A percentile compares a stretch with the other conserved stretches of the same genome.
These are phyloP conservation scores for Panopea generosa DNA, from an alignment of 2,888 invertebrate species.

Conservation along the genomic window DNA sequence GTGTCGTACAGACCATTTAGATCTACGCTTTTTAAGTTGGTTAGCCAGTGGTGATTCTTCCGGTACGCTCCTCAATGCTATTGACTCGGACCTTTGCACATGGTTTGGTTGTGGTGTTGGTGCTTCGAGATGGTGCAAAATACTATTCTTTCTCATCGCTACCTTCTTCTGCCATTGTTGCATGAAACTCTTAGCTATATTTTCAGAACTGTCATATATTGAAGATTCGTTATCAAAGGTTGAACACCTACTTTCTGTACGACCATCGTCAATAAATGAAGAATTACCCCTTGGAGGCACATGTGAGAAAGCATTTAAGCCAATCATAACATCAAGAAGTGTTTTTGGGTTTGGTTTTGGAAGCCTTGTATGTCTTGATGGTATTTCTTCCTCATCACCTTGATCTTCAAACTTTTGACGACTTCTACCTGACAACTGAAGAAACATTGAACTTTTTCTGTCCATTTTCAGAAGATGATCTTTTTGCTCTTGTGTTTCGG, in stretches of 20 bases:
- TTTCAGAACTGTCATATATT: slow-evolving; percentile 39
- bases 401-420: background rate
- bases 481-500: slow-evolving; percentile 41
- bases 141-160: slow-evolving; percentile 49
- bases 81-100: slow-evolving; percentile 23
- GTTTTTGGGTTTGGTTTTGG: slow-evolving; percentile 54
- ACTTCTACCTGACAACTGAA: slow-evolving; percentile 50
- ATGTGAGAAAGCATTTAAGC: slow-evolving; percentile 50
- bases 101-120: slow-evolving; percentile 12
- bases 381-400: background rate
- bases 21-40: slow-evolving; percentile 32
- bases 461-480: slow-evolving; percentile 46
- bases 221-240: slow-evolving; percentile 8
- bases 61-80: slow-evolving; percentile 38
- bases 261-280: slow-evolving; percentile 7
- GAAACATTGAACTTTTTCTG: slow-evolving; percentile 61
- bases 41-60: slow-evolving; percentile 21
- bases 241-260: slow-evolving; percentile 13
- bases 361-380: slow-evolving; percentile 2
- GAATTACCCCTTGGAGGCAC: slow-evolving; percentile 25
- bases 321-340: slow-evolving; percentile 61
- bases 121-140: slow-evolving; percentile 46
- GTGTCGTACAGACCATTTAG: slow-evolving; percentile 40
- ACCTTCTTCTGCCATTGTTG: slow-evolving; percentile 52
- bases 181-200: slow-evolving; percentile 55